These are phyloP conservation scores for Sebastes vulpes DNA, from an alignment of 2,797 vertebrate species.

Conservation along the genomic window DNA sequence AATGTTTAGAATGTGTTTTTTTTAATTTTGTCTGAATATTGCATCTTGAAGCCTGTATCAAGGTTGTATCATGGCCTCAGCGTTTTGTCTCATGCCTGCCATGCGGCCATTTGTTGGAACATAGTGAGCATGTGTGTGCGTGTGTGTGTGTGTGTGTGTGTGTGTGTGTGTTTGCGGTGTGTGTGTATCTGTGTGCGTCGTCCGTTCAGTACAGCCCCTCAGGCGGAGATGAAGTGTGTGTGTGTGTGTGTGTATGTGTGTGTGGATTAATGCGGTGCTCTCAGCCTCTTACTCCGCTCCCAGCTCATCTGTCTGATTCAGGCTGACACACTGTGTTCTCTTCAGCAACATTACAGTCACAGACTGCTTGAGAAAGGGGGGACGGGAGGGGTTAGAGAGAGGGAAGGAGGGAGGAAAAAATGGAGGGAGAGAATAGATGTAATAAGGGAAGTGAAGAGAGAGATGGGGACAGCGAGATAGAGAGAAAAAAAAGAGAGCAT, in stretches of 20 bases:
- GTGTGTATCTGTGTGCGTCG: constrained; percentile 18
- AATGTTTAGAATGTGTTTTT: neutral
- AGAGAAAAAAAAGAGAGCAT: constrained; percentile 24
- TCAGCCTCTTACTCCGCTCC: constrained; percentile 79
- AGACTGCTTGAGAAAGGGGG: constrained; percentile 59
- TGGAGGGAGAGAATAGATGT: constrained; percentile 37
- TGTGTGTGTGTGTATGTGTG: constrained; percentile 32
- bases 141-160: constrained; percentile 5
- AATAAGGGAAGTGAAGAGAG: constrained; percentile 54
- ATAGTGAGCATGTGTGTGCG: neutral
- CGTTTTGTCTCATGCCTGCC: constrained; percentile 45
- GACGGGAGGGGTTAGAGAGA: constrained; percentile 10
- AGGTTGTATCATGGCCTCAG: constrained; percentile 22
- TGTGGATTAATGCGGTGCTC: constrained; percentile 74
- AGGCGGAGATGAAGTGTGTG: constrained; percentile 42
- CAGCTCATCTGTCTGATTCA: constrained; percentile 84
- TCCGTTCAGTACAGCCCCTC: constrained; percentile 44
- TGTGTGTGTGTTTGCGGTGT: constrained; percentile 18
- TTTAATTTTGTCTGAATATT: neutral
- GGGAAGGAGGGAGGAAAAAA: constrained; percentile 34
- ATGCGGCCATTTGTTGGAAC: constrained; percentile 57
- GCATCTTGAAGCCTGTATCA: neutral
- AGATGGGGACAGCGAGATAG: constrained; percentile 45
- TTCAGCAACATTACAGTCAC: constrained; percentile 79
- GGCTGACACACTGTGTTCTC: constrained; percentile 82